Evolutionary conservation across 2,888 invertebrate genomes (phyloP).

Genomic region (Noctua pronuba): DNA sequence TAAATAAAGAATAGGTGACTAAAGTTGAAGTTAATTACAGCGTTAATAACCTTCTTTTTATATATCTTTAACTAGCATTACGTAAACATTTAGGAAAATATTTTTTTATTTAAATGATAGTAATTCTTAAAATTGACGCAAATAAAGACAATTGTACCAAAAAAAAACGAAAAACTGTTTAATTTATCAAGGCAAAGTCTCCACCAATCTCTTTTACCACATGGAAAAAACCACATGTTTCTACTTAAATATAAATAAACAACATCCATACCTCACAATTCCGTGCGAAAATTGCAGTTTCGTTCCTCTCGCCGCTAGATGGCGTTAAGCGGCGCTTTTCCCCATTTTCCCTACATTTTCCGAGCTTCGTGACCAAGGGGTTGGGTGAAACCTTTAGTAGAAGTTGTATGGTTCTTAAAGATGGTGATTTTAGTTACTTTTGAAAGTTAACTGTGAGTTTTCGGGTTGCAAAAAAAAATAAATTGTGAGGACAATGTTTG

Average conservation of each 20-base stretch:
- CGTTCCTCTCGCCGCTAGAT: slow-evolving; percentile 84
- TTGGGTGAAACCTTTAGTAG: background rate
- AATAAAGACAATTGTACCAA: too few species aligned
- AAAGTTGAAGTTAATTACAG: background rate
- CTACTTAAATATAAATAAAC: background rate
- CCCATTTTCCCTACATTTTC: slow-evolving; percentile 78
- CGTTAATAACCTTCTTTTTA: background rate
- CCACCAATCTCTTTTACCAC: background rate
- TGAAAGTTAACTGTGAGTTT: background rate
- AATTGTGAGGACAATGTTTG: background rate
- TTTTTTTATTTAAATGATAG: background rate
- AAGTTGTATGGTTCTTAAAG: slow-evolving; percentile 15
- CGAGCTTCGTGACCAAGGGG: slow-evolving; percentile 39
- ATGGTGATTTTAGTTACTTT: slow-evolving; percentile 4
- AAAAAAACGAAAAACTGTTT: background rate
- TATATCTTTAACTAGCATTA: background rate
- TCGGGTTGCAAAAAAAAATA: background rate
- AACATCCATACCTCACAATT: background rate
- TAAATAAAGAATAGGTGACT: slow-evolving; percentile 19
- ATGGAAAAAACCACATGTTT: background rate
- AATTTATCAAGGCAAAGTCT: background rate
- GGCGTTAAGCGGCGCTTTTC: slow-evolving; percentile 80
- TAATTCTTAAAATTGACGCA: background rate
- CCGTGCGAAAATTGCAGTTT: slow-evolving; percentile 49
- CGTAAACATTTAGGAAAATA: background rate